phyloP scores from a whole-genome alignment of 2,888 invertebrate genomes.

The Eledona agricola region DNA sequence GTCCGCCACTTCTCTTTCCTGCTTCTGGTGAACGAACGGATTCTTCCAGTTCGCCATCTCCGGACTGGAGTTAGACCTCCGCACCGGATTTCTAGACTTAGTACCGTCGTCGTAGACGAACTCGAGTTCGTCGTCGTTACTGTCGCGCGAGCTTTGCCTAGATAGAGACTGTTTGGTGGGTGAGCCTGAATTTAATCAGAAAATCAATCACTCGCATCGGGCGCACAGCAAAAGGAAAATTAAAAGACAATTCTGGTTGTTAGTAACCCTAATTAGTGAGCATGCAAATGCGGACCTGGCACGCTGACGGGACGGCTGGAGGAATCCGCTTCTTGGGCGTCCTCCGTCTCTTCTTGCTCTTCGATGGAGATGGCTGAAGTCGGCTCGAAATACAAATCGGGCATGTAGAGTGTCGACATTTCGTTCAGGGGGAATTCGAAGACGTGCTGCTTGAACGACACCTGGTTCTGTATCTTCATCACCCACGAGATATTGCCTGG shows the following conservation, averaged over 20 bases:
- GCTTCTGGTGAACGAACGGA: constrained; percentile 68
- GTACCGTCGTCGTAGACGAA: constrained; percentile 53
- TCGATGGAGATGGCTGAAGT: constrained; percentile 29
- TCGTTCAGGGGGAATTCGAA: constrained; percentile 73
- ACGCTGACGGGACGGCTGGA: constrained; percentile 71
- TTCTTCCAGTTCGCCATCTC: constrained; percentile 92
- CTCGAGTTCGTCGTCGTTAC: constrained; percentile 65
- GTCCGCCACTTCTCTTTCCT: constrained; percentile 45
- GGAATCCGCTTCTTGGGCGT: constrained; percentile 37
- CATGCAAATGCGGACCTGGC: constrained; percentile 60
- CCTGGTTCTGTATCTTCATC: constrained; percentile 90
- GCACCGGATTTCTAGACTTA: constrained; percentile 81
- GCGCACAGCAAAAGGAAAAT: not conserved
- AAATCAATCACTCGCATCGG: constrained; percentile 5
- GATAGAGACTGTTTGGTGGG: constrained; percentile 61
- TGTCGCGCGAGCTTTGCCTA: constrained; percentile 66
- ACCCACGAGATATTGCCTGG: constrained; percentile 88
- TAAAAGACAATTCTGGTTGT: constrained; percentile 4
- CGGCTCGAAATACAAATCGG: constrained; percentile 60
- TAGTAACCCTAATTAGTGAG: not conserved
- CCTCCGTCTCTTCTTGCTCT: constrained; percentile 28
- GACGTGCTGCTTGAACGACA: constrained; percentile 66
- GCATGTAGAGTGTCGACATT: constrained; percentile 77
- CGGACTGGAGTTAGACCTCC: constrained; percentile 89
- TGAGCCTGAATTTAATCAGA: constrained; percentile 41